Base-by-base conservation (phyloP, 2,888 invertebrate species). In the Folsomia manolachei region DNA sequence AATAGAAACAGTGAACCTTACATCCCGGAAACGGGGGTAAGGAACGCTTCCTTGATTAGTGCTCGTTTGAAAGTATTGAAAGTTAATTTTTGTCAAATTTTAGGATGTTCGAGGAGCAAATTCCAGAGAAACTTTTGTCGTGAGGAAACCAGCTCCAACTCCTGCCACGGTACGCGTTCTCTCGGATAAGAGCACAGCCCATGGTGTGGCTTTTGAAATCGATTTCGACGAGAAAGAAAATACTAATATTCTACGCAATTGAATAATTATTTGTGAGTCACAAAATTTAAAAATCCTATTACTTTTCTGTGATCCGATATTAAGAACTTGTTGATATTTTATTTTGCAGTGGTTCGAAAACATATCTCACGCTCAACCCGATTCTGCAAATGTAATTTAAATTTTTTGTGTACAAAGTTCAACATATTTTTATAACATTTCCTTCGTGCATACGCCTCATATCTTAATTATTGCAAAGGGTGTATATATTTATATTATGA, bases 191-290 rank as follows among this genome's bases (percentile, higher is more conserved):
- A 21, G 56, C 23, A 51, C 23, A 2, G 39, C 27, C 4, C 67
- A 56, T 2, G 67, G 67, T 2, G 9, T 26, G 18, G 53, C 67
- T 4, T 67, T 67, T 27, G 56, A 24, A 24, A 67, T 67, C 2
- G 60, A 53, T n/a, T 67, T 67, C 19, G 64, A 64, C 7, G 67
- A 67, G n/a, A 67, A 67, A 21, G 67, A 67, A 26, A 67, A 67
- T 56, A 56, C 21, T 51, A 9, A 18, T 9, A 9, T 11, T 51
- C 18, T 11, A 51, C 51, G 9, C 51, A 51, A 51, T 51, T 51
- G 18, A 51, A n/a, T n/a, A n/a, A n/a, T n/a, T n/a, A n/a, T n/a
- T n/a, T n/a, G n/a, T n/a, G n/a, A n/a, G n/a, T n/a, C n/a, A n/a
- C n/a, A n/a, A n/a, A n/a, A n/a, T n/a, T n/a, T n/a, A n/a, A n/a